A percentile compares a stretch with the other conserved stretches of the same genome.
These are phyloP conservation scores for Catocala nupta DNA, from an alignment of 2,888 invertebrate species.

Conservation along the genomic window DNA sequence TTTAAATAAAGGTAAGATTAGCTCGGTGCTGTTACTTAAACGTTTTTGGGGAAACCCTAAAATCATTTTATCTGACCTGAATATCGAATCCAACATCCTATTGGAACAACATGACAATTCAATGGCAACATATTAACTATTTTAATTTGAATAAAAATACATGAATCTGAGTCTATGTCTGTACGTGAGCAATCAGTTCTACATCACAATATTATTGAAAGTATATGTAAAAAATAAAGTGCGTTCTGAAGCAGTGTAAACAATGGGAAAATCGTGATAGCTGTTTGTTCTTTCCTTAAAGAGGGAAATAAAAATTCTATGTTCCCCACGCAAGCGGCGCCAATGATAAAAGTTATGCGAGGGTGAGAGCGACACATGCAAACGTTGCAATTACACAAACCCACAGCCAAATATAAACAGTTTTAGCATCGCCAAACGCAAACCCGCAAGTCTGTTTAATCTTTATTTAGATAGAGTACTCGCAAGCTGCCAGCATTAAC, in stretches of 20 bases:
- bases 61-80: too few relatives aligned
- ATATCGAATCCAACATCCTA: too few relatives aligned
- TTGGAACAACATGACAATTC: too few relatives aligned
- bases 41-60: too few relatives aligned
- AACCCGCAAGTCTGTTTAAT: conserved; percentile 2
- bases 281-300: background rate
- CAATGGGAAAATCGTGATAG: background rate
- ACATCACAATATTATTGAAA: too few relatives aligned
- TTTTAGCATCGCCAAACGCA: background rate
- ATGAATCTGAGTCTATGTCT: too few relatives aligned
- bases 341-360: conserved; percentile 1
- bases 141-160: too few relatives aligned
- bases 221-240: too few relatives aligned
- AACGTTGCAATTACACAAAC: background rate
- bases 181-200: too few relatives aligned
- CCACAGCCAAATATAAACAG: background rate
- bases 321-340: background rate
- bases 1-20: too few relatives aligned
- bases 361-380: background rate
- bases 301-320: background rate
- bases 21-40: too few relatives aligned
- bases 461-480: conserved; percentile 13
- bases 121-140: too few relatives aligned
- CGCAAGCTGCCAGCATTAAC: conserved; percentile 30
- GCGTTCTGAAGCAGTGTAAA: background rate